Percentiles rank a stretch among this genome's conserved stretches.
Conservation (phyloP, 1,140 invertebrate genomes). For the Papilio machaon region DNA sequence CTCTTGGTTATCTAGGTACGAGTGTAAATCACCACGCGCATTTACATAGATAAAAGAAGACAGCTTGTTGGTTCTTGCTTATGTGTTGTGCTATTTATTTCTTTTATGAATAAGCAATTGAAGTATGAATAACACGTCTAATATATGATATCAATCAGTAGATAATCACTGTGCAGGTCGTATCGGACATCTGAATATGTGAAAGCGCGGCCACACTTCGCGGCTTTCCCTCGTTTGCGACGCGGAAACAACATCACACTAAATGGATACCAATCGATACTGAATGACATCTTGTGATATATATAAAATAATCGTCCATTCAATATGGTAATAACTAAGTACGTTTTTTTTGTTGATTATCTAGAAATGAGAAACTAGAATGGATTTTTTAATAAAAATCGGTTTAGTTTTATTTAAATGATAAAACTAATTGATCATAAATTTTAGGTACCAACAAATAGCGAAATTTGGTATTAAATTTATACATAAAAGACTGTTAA, state of each 20-base stretch:
- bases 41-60: too few relatives aligned
- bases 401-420: too few relatives aligned
- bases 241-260: conserved; percentile 21
- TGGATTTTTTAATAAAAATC: too few relatives aligned
- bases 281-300: not conserved
- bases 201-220: conserved; percentile 11
- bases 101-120: too few relatives aligned
- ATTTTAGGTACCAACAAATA: too few relatives aligned
- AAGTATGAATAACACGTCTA: not conserved
- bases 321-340: not conserved
- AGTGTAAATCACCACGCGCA: too few relatives aligned
- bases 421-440: too few relatives aligned
- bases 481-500: too few relatives aligned
- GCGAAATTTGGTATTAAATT: too few relatives aligned
- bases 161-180: not conserved
- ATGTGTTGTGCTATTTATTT: too few relatives aligned
- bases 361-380: not conserved
- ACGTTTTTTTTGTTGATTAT: not conserved
- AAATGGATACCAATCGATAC: not conserved
- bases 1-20: too few relatives aligned
- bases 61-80: too few relatives aligned
- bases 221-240: not conserved
- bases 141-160: not conserved
- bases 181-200: not conserved
- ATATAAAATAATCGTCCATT: not conserved